Percentiles rank a stretch among this genome's conserved stretches.
Conservation (phyloP, 2,888 invertebrate genomes). For the Marasmarcha lunaedactyla region DNA sequence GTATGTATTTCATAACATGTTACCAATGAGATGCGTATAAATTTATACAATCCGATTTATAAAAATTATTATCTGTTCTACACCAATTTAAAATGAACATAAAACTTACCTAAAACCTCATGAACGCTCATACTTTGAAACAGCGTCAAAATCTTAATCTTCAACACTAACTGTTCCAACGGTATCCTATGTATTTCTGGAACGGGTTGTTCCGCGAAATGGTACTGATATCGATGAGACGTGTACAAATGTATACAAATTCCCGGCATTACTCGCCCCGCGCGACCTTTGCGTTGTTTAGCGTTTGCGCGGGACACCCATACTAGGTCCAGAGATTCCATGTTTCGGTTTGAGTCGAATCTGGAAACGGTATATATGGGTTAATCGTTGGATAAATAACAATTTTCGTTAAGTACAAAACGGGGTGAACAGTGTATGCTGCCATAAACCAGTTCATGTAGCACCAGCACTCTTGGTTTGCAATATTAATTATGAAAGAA, state of each 20-base stretch:
- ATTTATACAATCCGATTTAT: too few relatives aligned
- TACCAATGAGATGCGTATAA: too few relatives aligned
- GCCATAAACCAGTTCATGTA: too few relatives aligned
- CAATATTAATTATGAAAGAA: too few relatives aligned
- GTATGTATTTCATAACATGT: too few relatives aligned
- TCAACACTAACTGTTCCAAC: constrained; percentile 82
- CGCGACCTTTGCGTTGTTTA: constrained; percentile 88
- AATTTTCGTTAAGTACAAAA: too few relatives aligned
- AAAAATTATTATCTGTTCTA: too few relatives aligned
- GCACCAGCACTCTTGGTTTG: too few relatives aligned
- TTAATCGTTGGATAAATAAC: too few relatives aligned
- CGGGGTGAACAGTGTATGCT: too few relatives aligned
- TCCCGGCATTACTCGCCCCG: constrained; percentile 91
- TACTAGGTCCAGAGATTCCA: constrained; percentile 87
- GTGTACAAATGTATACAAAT: constrained; percentile 90
- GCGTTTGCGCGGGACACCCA: constrained; percentile 95
- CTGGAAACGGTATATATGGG: constrained; percentile 50
- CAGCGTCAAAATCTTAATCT: constrained; percentile 77
- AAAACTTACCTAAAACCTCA: constrained; percentile 65
- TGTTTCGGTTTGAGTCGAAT: constrained; percentile 85
- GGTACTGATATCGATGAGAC: constrained; percentile 74
- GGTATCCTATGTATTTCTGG: constrained; percentile 93
- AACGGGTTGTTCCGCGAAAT: constrained; percentile 79
- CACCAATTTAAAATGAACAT: too few relatives aligned
- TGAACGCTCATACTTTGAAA: constrained; percentile 59